Evolutionary conservation across 1,140 invertebrate genomes (phyloP), one percentile per base, ranked within the genome.

Genomic region (Mycetomoellerius zeteki): DNA sequence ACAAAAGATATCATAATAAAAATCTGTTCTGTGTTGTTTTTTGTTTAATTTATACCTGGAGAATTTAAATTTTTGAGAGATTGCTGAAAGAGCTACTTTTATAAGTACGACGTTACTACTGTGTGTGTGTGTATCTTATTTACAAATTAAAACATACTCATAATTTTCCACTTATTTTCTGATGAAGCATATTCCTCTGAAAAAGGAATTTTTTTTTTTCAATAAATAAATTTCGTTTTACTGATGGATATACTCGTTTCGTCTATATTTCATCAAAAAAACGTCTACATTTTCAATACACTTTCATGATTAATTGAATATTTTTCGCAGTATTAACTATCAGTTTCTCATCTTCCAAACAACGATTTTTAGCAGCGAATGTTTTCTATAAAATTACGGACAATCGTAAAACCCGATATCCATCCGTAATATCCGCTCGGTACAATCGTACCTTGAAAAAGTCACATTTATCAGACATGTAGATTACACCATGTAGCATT

Each of bases 401-500:
- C 67, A 71, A 71, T 56, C 37, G 27, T 72, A 33, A 73, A 73
- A 60, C n/a, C 14, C 56, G 69, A 47, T 64, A 65, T 16, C 27
- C 24, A 82, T 75, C 30, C 21, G 0, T 14, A 37, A 69, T 82
- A 54, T 73, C 2, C 30, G 47, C 21, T 27, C 64, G 37, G 27
- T 43, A 50, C n/a, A 47, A 60, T 75, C n/a, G n/a, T 27, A 84
- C 19, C n/a, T 43, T 60, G 50, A 75, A 73, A 84, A 73, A 75
- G 69, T 73, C 27, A 71, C 37, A 60, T 50, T 84, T 75, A 75
- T 75, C 80, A 73, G 80, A 75, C 54, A 82, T n/a, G 30, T 27
- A 52, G 85, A 89, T 87, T 86, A 87, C 86, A 58, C 71, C 71
- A 16, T 24, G 33, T 56, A 80, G 71, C 71, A 86, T 87, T 81